These are phyloP conservation scores for Lochmaea crataegi DNA, from an alignment of 2,888 invertebrate species.

Conservation along the genomic window DNA sequence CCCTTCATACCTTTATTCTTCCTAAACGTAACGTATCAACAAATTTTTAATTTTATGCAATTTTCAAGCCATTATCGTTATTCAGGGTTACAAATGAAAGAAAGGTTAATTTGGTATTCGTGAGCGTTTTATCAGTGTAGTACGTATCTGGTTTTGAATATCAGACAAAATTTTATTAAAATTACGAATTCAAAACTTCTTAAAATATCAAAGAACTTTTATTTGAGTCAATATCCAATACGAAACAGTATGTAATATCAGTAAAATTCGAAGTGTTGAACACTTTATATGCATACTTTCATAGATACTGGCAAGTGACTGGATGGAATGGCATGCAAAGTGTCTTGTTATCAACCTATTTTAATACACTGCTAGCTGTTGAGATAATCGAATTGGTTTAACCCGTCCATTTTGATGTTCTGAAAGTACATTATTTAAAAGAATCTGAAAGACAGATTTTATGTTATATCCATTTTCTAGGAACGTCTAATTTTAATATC, in stretches of 20 bases:
- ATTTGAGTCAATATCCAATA: conserved; percentile 9
- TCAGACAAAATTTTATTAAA: background rate
- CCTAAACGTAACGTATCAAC: too few relatives aligned
- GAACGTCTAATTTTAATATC: background rate
- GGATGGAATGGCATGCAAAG: conserved; percentile 11
- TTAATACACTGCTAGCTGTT: conserved; percentile 9
- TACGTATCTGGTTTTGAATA: background rate
- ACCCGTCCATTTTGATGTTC: background rate
- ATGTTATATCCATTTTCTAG: background rate
- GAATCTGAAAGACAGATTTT: background rate
- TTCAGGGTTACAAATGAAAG: too few relatives aligned
- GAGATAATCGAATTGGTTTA: conserved; percentile 1
- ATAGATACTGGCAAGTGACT: conserved; percentile 9
- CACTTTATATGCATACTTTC: conserved; percentile 13
- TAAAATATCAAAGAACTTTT: background rate
- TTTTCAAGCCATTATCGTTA: too few relatives aligned
- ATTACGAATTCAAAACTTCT: conserved; percentile 1
- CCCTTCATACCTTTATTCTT: too few relatives aligned
- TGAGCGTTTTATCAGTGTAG: background rate
- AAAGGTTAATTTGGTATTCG: background rate
- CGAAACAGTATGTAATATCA: conserved; percentile 11
- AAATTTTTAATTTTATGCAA: too few relatives aligned
- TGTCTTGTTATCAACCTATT: conserved; percentile 7
- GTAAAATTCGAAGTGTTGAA: conserved; percentile 10
- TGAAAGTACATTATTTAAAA: background rate